Evolutionary conservation across 2,113 vertebrate species (phyloP), one percentile per base, ranked within the genome.

Genomic region (Ginglymostoma cirratum): DNA sequence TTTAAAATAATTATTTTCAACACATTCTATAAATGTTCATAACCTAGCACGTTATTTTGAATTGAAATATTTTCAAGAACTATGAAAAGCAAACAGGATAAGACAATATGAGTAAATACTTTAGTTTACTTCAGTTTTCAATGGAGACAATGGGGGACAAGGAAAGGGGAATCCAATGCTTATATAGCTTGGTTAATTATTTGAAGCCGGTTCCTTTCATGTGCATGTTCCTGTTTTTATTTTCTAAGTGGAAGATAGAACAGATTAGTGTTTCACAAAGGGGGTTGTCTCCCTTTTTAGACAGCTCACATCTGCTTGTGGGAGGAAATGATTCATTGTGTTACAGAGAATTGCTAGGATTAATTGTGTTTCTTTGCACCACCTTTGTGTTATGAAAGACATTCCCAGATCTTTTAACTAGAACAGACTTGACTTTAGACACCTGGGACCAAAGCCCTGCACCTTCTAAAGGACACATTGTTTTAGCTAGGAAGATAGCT

Each of bases 301-400:
- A 93, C 38, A 67, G 34, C 61, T 66, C 23, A 66, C 89, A 93
- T 66, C 89, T 93, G 89, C 61, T 66, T 23, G 89, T 93, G 55
- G 89, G 89, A 66, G 89, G 89, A 66, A 66, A 93, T 93, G 61
- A 93, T 93, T 93, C 89, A 93, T 93, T 67, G 17, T 38, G 21
- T 34, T 6, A 19, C 34, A 66, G 55, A n/a, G 89, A 66, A 92
- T 66, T 66, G 61, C 89, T 93, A 1, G 17, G 89, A 66, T 66
- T 93, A 93, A 93, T 93, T 93, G 87, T 5, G 34, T 92, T 65
- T 92, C 61, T 92, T 55, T 61, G 52, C 52, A 92, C 15, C 23
- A 93, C 61, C 52, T 93, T 93, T 93, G 89, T 42, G 89, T 23
- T 93, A 17, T 93, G 19, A 93, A 66, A 66, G 89, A 1, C 89